Percentiles rank a stretch among this genome's conserved stretches.
Evolutionary conservation across 2,797 vertebrate genomes (phyloP).

Genomic region (Trachurus trachurus): DNA sequence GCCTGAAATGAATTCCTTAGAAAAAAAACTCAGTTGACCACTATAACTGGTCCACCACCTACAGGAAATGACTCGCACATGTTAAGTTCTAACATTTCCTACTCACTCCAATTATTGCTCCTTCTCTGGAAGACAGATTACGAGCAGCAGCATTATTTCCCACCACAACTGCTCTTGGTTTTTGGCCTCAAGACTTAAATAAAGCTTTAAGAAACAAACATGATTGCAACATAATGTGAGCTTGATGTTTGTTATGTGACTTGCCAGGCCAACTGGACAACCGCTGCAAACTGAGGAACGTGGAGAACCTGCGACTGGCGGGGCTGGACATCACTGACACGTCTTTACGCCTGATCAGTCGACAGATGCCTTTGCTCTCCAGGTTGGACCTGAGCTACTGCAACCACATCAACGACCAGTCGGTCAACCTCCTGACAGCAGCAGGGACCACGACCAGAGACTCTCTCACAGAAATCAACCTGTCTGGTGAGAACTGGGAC

Average conservation of each 20-base stretch:
- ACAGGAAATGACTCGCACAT: no score
- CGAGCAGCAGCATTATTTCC: not conserved
- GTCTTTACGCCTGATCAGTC: constrained; percentile 92
- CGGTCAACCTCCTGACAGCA: constrained; percentile 94
- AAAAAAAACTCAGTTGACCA: not conserved
- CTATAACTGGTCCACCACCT: no score
- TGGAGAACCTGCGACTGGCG: constrained; percentile 92
- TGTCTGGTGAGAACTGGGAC: constrained; percentile 88
- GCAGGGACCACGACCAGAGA: constrained; percentile 95
- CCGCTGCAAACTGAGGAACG: constrained; percentile 94
- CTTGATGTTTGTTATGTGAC: not conserved
- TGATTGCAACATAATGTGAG: not conserved
- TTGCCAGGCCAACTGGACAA: constrained; percentile 94
- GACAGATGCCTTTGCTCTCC: constrained; percentile 94
- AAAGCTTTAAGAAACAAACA: not conserved
- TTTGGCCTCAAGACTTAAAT: not conserved
- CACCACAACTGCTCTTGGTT: not conserved
- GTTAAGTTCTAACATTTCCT: not conserved
- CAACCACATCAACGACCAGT: constrained; percentile 97
- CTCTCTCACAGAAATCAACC: constrained; percentile 91
- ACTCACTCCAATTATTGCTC: not conserved
- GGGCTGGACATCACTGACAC: constrained; percentile 96
- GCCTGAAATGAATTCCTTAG: not conserved
- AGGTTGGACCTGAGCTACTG: constrained; percentile 96
- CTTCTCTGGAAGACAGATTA: not conserved